Evolutionary conservation across 1,140 invertebrate species (phyloP).

Genomic region (Ceratosolen solmsi): DNA sequence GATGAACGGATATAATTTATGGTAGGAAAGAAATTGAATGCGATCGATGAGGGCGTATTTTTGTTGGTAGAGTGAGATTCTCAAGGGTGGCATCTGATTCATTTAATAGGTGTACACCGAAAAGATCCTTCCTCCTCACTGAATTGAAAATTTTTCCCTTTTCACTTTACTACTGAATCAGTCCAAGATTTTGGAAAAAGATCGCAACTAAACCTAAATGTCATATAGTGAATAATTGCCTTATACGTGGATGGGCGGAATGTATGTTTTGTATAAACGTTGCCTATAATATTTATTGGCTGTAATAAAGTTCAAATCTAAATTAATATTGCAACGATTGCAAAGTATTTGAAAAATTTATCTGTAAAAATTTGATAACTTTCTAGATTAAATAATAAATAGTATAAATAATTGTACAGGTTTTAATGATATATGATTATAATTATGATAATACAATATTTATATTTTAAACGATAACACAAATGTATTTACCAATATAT

Average conservation of each 20-base stretch:
- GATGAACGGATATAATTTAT: constrained; percentile 38
- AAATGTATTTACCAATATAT: too few species aligned
- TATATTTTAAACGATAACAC: too few species aligned
- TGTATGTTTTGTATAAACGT: background rate
- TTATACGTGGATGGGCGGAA: background rate
- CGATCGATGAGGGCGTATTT: constrained; percentile 42
- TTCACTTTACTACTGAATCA: constrained; percentile 1
- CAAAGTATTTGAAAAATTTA: too few species aligned
- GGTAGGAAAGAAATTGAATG: constrained; percentile 23
- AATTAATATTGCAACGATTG: too few species aligned
- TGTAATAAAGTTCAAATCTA: too few species aligned
- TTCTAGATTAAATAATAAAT: too few species aligned
- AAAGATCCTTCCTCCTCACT: background rate
- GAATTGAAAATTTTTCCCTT: constrained; percentile 1
- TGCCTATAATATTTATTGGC: too few species aligned
- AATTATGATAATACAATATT: too few species aligned
- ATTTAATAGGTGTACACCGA: background rate
- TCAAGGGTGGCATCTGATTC: constrained; percentile 40
- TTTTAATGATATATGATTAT: too few species aligned
- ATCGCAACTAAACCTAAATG: background rate
- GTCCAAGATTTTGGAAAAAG: background rate
- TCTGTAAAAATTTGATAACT: too few species aligned
- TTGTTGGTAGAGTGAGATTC: background rate
- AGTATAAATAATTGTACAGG: too few species aligned
- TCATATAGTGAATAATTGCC: constrained; percentile 30